Percentiles rank a stretch among this genome's conserved stretches.
Conservation (phyloP, 1,140 invertebrate genomes). For the Trissolcus basalis region DNA sequence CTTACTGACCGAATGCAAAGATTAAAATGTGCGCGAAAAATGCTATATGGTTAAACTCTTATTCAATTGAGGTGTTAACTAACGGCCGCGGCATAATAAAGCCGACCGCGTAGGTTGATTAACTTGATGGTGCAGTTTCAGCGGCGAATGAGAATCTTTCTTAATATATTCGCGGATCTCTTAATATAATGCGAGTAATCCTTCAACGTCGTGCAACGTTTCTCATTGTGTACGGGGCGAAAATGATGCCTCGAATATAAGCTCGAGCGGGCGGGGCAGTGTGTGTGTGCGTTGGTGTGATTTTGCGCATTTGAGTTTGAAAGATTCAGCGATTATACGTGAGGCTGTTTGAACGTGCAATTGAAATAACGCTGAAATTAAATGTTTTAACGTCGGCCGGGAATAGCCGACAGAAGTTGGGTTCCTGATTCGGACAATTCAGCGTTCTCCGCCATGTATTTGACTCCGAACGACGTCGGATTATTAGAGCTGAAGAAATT, state of each 20-base stretch:
- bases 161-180: constrained; percentile 26
- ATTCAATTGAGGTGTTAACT: constrained; percentile 17
- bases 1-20: too few relatives aligned
- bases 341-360: background rate
- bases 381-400: background rate
- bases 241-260: constrained; percentile 2
- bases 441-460: constrained; percentile 14
- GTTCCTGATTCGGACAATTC: constrained; percentile 10
- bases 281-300: too few relatives aligned
- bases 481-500: constrained; percentile 34
- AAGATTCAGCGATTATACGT: too few relatives aligned
- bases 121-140: constrained; percentile 2
- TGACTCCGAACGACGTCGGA: constrained; percentile 15
- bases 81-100: constrained; percentile 16
- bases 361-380: background rate
- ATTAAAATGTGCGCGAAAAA: too few relatives aligned
- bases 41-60: too few relatives aligned
- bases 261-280: too few relatives aligned
- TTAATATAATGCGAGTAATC: constrained; percentile 39
- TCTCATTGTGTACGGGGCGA: constrained; percentile 4
- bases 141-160: constrained; percentile 20
- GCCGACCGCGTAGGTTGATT: constrained; percentile 1
- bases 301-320: too few relatives aligned
- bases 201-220: background rate
- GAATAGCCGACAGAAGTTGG: constrained; percentile 21